These are phyloP conservation scores for Apamea sordens DNA, from an alignment of 2,888 invertebrate species.

Conservation along the genomic window DNA sequence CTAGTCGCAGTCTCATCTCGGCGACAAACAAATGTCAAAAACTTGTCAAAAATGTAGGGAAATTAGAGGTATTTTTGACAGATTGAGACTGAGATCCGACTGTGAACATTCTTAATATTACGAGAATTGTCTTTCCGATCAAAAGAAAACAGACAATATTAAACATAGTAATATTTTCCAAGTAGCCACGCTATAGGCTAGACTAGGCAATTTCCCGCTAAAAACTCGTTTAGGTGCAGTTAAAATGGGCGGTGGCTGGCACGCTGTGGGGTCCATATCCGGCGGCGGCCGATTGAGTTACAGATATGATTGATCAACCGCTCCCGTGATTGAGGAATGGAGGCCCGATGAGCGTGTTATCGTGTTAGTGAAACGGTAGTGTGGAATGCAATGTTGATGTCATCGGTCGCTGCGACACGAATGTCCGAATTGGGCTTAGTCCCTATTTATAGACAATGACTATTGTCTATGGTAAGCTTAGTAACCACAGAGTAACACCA, in stretches of 20 bases:
- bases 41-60: too few species aligned
- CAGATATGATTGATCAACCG: constrained; percentile 78
- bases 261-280: constrained; percentile 81
- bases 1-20: too few species aligned
- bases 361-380: constrained; percentile 14
- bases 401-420: neutral
- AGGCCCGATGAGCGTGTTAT: constrained; percentile 56
- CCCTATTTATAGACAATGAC: neutral
- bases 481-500: neutral
- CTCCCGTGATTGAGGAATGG: constrained; percentile 73
- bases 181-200: constrained; percentile 48
- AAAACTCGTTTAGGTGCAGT: constrained; percentile 79
- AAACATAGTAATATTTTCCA: constrained; percentile 12
- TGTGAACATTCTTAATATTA: too few species aligned
- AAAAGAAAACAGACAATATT: neutral
- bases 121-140: too few species aligned
- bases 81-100: too few species aligned
- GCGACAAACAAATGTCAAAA: too few species aligned
- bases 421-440: neutral
- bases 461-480: too few species aligned
- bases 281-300: constrained; percentile 76
- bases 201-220: constrained; percentile 74
- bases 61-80: too few species aligned
- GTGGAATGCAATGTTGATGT: constrained; percentile 8
- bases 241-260: constrained; percentile 81